These are phyloP conservation scores for Chalcosyrphus nemorum DNA, from an alignment of 2,888 invertebrate genomes.

Conservation along the genomic window DNA sequence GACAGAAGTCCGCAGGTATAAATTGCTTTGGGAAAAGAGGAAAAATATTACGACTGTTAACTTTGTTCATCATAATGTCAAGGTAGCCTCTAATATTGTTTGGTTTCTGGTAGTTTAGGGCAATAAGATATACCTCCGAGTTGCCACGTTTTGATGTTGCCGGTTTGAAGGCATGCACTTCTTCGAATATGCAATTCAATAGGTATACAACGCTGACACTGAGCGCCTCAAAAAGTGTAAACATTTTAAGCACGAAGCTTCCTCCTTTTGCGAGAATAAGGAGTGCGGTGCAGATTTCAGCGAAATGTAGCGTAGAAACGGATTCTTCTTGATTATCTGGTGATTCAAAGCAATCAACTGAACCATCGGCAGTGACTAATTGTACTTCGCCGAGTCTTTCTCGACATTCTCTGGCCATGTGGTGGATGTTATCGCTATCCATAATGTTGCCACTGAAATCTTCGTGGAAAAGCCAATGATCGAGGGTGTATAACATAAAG, in stretches of 20 bases:
- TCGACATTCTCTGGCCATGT: constrained; percentile 83
- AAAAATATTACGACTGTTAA: constrained; percentile 60
- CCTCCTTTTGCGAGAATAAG: constrained; percentile 88
- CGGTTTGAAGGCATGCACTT: constrained; percentile 92
- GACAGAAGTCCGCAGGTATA: constrained; percentile 86
- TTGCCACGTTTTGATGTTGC: constrained; percentile 97
- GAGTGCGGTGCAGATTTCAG: constrained; percentile 91
- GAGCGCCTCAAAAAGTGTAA: constrained; percentile 93
- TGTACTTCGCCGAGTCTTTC: constrained; percentile 84
- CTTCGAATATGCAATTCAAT: constrained; percentile 88
- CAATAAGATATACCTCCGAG: constrained; percentile 95
- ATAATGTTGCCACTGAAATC: constrained; percentile 94
- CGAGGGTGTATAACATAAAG: constrained; percentile 89
- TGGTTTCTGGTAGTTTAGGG: constrained; percentile 82
- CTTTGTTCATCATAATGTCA: constrained; percentile 73
- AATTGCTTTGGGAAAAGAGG: constrained; percentile 85
- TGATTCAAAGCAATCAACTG: constrained; percentile 92
- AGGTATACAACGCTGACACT: constrained; percentile 91
- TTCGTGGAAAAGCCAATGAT: constrained; percentile 93
- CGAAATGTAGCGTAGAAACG: constrained; percentile 90
- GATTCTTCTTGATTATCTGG: constrained; percentile 94
- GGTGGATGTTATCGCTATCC: constrained; percentile 86
- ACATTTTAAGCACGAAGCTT: constrained; percentile 92
- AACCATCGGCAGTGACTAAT: constrained; percentile 96
- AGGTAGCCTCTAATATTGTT: constrained; percentile 74